Base-by-base conservation (phyloP, 2,797 vertebrate genomes). In the Gymnodraco acuticeps region DNA sequence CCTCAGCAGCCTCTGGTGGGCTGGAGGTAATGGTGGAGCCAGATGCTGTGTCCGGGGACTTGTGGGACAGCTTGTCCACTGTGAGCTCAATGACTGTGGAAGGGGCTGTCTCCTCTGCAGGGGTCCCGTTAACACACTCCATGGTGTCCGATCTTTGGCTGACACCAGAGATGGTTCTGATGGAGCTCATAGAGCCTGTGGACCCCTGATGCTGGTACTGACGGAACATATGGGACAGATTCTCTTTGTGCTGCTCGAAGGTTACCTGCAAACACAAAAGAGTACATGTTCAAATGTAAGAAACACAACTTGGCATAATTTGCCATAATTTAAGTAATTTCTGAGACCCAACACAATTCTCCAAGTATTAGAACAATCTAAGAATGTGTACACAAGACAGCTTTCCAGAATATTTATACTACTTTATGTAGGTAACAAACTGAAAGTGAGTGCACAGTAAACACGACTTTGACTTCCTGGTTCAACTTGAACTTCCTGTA, bases 211-310 rank as follows among this genome's bases (percentile, higher is more conserved):
- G 94, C 85, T 97, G 96, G 91, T 98, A 97, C 74, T 98, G 96
- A 19, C 87, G 94, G 86, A 97, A 98, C 88, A 97, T 94, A 70
- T 61, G 95, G 64, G 97, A 96, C 86, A 99, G 93, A 75, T 88
- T 97, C 64, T 98, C 96, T 83, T 97, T 99, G 94, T 99, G 98
- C 86, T 97, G 95, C 93, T 99, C 98, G 86, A 97, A 99, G 73
- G 98, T 95, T 58, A 99, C 98, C 98, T 99, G 84, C 8, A 90
- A 86, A 88, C 65, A 92, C 16, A 87, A 12, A 62, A 31, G 17
- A 41, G 2, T 0, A 51, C 2, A 48, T 19, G 17, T 23, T 52
- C 15, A 64, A 70, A 31, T n/a, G 15, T 27, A 43, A 63, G n/a
- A 56, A 42, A 75, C 12, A 10, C 9, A 64, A 10, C 9, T 64